Conservation (phyloP, 1,140 invertebrate genomes). For the Scaptomyza montana region DNA sequence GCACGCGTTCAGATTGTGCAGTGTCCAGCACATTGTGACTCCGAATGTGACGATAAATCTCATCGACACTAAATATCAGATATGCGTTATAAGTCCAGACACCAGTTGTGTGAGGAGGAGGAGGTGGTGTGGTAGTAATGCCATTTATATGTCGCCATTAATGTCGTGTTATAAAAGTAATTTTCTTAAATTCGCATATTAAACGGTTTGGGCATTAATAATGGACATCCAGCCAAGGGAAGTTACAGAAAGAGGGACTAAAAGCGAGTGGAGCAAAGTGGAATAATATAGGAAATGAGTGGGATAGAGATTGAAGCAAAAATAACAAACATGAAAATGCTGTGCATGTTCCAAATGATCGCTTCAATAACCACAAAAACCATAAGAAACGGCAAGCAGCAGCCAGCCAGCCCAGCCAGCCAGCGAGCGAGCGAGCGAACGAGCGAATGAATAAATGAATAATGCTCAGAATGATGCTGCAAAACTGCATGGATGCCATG, state of each 20-base stretch:
- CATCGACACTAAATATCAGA: slow-evolving; percentile 80
- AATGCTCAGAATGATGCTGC: slow-evolving; percentile 30
- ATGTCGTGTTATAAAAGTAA: slow-evolving; percentile 79
- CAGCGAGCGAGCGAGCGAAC: too few relatives aligned
- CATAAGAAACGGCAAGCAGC: slow-evolving; percentile 70
- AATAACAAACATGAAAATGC: slow-evolving; percentile 68
- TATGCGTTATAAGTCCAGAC: slow-evolving; percentile 45
- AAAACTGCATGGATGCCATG: slow-evolving; percentile 22
- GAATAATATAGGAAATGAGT: neutral
- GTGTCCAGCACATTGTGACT: slow-evolving; percentile 12
- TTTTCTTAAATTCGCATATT: slow-evolving; percentile 83
- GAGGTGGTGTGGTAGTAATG: neutral
- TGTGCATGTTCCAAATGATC: slow-evolving; percentile 83
- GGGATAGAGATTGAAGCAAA: slow-evolving; percentile 2
- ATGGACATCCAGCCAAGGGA: slow-evolving; percentile 18
- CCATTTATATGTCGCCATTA: slow-evolving; percentile 72
- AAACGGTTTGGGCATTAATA: slow-evolving; percentile 76
- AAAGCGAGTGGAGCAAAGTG: neutral
- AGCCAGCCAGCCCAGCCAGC: slow-evolving; percentile 13
- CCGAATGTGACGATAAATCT: slow-evolving; percentile 66
- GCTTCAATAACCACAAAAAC: slow-evolving; percentile 83
- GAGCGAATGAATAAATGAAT: slow-evolving; percentile 53
- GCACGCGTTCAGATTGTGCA: slow-evolving; percentile 28
- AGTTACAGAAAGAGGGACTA: neutral
- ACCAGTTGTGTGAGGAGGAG: neutral